Evolutionary conservation across 2,888 invertebrate genomes (phyloP), one percentile per base, ranked within the genome.

Genomic region (Synergus umbraculus): DNA sequence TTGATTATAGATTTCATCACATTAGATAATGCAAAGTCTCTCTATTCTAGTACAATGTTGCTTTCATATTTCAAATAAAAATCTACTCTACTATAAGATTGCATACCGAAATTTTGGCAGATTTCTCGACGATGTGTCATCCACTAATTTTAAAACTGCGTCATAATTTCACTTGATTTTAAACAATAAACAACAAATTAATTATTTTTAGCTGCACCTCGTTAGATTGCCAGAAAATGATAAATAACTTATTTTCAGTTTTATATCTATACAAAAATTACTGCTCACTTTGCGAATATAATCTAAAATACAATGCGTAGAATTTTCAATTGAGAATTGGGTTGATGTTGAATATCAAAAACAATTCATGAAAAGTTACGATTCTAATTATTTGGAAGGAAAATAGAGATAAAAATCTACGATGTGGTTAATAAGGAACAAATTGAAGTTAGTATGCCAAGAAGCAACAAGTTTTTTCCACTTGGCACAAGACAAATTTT

Each of bases 391-490:
- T 65, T 65, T 65, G 15, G 7, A 41, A 37, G 41, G 15, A 22
- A 22, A 22, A 41, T 37, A 65, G 37, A 41, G 15, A 0, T 0
- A 65, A 41, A 0, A 65, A 66, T n/a, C n/a, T 10, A 8, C 10
- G 8, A 66, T 0, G 10, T 43, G 41, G 9, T 8, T 9, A 66
- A 43, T 22, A 46, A 7, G n/a, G 22, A 1, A 4, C 10, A 13
- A 67, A 13, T n/a, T 73, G 10, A 54, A 54, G 9, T 37, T 5
- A 4, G 0, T 54, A n/a, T n/a, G 8, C 7, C 7, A 22, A 29
- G 2, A 46, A 73, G 54, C 73, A 73, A 73, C 54, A 73, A 73
- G 73, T 73, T 54, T 41, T 37, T 54, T 69, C 49, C 29, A 54
- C 41, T 54, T n/a, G 15, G 10, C 29, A 54, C 73, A 73, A 54